Percentiles rank a stretch among this genome's conserved stretches.
phyloP scores from a whole-genome alignment of 2,888 invertebrate species.

The Galerucella pusilla region DNA sequence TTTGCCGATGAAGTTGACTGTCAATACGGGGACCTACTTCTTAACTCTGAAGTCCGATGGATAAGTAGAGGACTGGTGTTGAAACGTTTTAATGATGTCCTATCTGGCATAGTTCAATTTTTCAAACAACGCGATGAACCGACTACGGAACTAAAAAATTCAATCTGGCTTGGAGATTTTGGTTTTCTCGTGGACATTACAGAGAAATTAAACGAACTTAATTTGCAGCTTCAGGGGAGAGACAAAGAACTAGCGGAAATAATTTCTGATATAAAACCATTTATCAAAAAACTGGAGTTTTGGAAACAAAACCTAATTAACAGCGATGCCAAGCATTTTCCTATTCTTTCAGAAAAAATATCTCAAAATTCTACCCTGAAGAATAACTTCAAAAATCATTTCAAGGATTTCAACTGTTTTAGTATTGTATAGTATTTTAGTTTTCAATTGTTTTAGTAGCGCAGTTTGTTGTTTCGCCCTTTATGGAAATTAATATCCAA shows the following conservation, averaged over 20 bases:
- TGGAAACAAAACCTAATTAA: slow-evolving; percentile 2
- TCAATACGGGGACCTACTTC: not conserved
- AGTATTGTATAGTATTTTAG: no score
- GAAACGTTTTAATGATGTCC: slow-evolving; percentile 19
- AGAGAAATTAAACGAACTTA: not conserved
- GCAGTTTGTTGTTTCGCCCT: no score
- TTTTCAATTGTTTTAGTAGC: no score
- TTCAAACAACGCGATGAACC: slow-evolving; percentile 25
- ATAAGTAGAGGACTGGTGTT: slow-evolving; percentile 16
- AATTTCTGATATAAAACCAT: slow-evolving; percentile 16
- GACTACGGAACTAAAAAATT: slow-evolving; percentile 20
- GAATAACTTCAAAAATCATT: slow-evolving; percentile 3
- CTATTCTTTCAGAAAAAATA: slow-evolving; percentile 7
- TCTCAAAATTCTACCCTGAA: not conserved
- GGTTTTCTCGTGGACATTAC: not conserved
- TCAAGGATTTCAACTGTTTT: no score
- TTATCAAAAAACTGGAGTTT: slow-evolving; percentile 6
- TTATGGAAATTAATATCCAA: no score
- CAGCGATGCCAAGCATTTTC: slow-evolving; percentile 14
- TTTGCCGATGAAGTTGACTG: not conserved
- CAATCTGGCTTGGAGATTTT: slow-evolving; percentile 12
- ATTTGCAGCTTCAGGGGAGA: slow-evolving; percentile 19
- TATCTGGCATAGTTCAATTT: not conserved
- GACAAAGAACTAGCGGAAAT: slow-evolving; percentile 19
- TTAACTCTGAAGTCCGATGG: slow-evolving; percentile 13